Base-by-base conservation (phyloP, 2,888 invertebrate species). In the Sarcophaga rosellei region DNA sequence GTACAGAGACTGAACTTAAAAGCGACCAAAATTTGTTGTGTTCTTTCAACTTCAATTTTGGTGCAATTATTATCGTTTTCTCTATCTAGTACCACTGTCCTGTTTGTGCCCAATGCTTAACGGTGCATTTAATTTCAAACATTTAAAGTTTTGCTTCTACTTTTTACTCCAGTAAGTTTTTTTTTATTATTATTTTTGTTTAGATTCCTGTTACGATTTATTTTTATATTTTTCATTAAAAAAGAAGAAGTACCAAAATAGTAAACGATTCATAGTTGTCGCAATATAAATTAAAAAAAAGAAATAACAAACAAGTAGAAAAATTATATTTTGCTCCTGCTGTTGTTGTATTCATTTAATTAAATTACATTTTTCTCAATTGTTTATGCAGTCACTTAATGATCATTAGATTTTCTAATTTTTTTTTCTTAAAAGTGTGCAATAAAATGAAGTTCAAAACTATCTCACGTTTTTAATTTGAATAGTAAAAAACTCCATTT, bases 71-170 rank as follows among this genome's bases (percentile, higher is more conserved):
- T 35, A 35, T 35, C 35, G 8, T 35, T 35, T 10, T 35, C 35
- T 35, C 35, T 35, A 35, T 35, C 2, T 35, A 8, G 35, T 35
- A 4, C 75, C 45, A 77, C 72, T 72, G 65, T 82, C 63, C 5
- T 53, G 25, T 66, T 63, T 76, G 57, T 70, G 76, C 62, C 65
- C 70, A n/a, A 59, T 81, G 74, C 17, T 82, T 72, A 77, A 77
- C 66, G 21, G 61, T 72, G 72, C 77, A 72, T 82, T 77, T 77
- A 82, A 76, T 82, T 82, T 76, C 65, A 23, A 53, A 25, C 35
- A 70, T 66, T 76, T 72, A 70, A 76, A 75, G 70, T 81, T 76
- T 81, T 65, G 6, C 65, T 45, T 70, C 44, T 17, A 21, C 17
- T 45, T 68, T 81, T 62, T 23, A 12, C 44, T 25, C 23, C 63